Evolutionary conservation across 2,113 vertebrate genomes (phyloP).

Genomic region (Tursiops truncatus): DNA sequence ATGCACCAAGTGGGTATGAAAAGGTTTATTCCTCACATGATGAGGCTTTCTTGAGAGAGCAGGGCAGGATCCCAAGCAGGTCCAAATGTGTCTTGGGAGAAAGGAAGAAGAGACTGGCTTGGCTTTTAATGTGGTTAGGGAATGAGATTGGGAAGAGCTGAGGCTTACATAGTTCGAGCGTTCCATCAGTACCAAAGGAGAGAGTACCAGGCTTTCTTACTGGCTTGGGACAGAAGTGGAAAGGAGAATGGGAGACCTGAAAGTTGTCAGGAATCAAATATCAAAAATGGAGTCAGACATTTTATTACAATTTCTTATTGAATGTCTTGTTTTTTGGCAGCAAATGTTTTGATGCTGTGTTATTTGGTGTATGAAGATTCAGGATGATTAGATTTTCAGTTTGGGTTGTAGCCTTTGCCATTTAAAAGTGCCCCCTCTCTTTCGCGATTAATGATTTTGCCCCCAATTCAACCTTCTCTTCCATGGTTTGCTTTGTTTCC

Average conservation of each 20-base stretch:
- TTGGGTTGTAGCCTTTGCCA: neutral
- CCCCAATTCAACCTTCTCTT: neutral
- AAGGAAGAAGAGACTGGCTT: neutral
- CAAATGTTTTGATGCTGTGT: neutral
- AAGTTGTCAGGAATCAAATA: neutral
- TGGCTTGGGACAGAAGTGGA: neutral
- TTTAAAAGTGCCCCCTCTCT: neutral
- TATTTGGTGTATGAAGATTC: neutral
- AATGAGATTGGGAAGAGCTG: neutral
- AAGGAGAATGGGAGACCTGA: neutral
- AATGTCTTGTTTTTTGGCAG: neutral
- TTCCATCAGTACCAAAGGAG: neutral
- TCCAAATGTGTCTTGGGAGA: neutral
- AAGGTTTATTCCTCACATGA: neutral
- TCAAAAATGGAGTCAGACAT: neutral
- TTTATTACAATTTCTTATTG: neutral
- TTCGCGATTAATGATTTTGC: neutral
- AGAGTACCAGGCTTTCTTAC: neutral
- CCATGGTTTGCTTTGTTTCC: neutral
- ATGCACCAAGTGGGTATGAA: neutral
- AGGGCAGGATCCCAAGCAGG: neutral
- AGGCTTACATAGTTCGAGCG: neutral
- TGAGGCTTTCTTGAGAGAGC: neutral
- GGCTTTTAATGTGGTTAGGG: neutral
- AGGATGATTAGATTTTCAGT: neutral